Evolutionary conservation across 2,888 invertebrate species (phyloP).

Genomic region (Calameuta idolon): DNA sequence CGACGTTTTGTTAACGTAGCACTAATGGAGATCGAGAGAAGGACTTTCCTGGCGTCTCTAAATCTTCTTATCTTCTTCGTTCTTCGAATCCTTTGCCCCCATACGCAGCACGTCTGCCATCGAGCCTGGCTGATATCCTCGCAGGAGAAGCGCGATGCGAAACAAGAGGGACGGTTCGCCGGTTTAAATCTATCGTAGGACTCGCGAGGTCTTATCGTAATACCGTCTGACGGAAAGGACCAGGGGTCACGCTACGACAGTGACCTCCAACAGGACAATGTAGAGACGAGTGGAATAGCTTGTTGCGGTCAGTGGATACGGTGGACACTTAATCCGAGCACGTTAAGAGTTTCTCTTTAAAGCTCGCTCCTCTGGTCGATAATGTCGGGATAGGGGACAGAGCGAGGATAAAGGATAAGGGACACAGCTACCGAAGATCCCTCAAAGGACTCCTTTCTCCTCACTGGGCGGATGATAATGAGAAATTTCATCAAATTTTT

Average conservation of each 20-base stretch:
- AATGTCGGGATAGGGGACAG: not conserved
- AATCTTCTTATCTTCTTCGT: not conserved
- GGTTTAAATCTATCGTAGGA: not conserved
- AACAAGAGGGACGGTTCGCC: not conserved
- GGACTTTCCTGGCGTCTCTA: not conserved
- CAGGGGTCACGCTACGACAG: not conserved
- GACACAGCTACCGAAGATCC: not conserved
- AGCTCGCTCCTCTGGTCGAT: constrained; percentile 14
- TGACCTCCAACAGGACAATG: constrained; percentile 3
- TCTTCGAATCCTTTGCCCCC: not conserved
- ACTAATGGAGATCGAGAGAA: not conserved
- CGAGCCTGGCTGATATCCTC: not conserved
- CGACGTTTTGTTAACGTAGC: not conserved
- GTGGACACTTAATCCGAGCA: constrained; percentile 23
- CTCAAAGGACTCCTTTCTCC: not conserved
- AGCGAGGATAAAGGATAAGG: too few relatives aligned
- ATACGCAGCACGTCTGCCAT: not conserved
- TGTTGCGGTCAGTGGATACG: constrained; percentile 27
- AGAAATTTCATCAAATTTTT: not conserved
- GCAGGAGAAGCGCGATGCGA: not conserved
- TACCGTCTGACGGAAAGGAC: not conserved
- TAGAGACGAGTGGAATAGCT: constrained; percentile 24
- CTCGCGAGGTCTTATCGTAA: not conserved
- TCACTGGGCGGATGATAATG: not conserved
- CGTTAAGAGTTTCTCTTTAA: constrained; percentile 18